A percentile compares a stretch with the other conserved stretches of the same genome.
Evolutionary conservation across 2,113 vertebrate genomes (phyloP).

Genomic region (Gobio gobio): DNA sequence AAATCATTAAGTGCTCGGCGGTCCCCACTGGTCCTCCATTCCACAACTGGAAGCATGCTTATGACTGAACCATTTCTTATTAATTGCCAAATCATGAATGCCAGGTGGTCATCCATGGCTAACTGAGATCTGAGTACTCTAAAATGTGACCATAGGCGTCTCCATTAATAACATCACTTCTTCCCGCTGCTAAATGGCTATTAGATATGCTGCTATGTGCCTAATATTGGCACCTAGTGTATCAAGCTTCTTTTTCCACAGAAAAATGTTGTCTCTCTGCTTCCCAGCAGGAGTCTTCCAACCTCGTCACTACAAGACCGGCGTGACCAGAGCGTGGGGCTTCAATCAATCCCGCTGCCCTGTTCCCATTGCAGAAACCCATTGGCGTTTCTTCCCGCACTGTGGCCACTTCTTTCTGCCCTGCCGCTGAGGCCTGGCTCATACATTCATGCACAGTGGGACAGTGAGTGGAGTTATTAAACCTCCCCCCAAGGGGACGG

Average conservation of each 20-base stretch:
- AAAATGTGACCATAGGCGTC: constrained; percentile 37
- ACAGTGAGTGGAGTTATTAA: constrained; percentile 55
- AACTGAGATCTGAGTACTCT: constrained; percentile 37
- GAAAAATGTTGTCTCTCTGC: not conserved
- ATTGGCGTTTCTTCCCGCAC: not conserved
- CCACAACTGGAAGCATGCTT: constrained; percentile 43
- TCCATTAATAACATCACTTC: constrained; percentile 40
- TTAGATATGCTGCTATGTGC: constrained; percentile 36
- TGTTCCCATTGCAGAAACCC: constrained; percentile 16
- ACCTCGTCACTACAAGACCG: not conserved
- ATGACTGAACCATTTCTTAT: constrained; percentile 46
- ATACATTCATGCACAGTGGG: constrained; percentile 43
- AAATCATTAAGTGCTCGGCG: constrained; percentile 34
- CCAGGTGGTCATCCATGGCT: constrained; percentile 32
- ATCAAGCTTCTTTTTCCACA: not conserved
- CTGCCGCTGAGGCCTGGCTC: not conserved
- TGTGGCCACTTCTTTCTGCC: constrained; percentile 8
- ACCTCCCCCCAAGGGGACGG: constrained; percentile 25
- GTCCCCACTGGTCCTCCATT: constrained; percentile 1
- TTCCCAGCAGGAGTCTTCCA: constrained; percentile 29
- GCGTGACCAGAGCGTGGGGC: constrained; percentile 3
- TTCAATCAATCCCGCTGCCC: constrained; percentile 26
- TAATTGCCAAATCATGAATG: constrained; percentile 49
- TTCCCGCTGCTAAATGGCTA: constrained; percentile 41
- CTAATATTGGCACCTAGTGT: not conserved